Conservation (phyloP, 2,888 invertebrate species). For the Leucoptera coffeella region DNA sequence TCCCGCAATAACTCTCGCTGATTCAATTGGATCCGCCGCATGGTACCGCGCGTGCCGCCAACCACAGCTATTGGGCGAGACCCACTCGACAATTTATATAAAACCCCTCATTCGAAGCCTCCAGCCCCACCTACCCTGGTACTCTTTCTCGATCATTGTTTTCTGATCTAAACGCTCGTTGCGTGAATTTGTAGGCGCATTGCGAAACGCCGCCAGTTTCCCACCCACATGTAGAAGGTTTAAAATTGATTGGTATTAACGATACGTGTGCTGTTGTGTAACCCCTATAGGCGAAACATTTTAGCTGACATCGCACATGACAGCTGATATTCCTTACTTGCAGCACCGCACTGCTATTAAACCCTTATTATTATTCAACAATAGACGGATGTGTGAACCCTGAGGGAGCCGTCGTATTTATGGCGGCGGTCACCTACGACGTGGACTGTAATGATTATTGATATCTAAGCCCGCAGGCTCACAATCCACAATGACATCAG, state of each 20-base stretch:
- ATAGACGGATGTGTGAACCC: conserved; percentile 17
- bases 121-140: conserved; percentile 1
- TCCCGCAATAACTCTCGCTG: conserved; percentile 33
- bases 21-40: conserved; percentile 34
- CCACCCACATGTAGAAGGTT: no score
- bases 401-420: conserved; percentile 21
- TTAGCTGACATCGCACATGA: conserved; percentile 24
- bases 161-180: no score
- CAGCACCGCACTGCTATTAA: conserved; percentile 10
- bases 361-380: conserved; percentile 16
- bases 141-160: conserved; percentile 2
- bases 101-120: conserved; percentile 27
- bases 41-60: conserved; percentile 35
- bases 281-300: conserved; percentile 16
- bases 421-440: conserved; percentile 22
- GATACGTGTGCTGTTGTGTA: conserved; percentile 35
- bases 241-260: conserved; percentile 46
- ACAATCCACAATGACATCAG: conserved; percentile 23
- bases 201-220: no score
- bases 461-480: conserved; percentile 20
- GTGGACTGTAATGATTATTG: conserved; percentile 19
- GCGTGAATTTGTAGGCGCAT: no score
- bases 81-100: conserved; percentile 27
- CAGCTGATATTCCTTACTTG: conserved; percentile 22
- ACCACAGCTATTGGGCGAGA: conserved; percentile 22